Evolutionary conservation across 2,113 vertebrate species (phyloP), one percentile per base, ranked within the genome.

Genomic region (Psettodes erumei): DNA sequence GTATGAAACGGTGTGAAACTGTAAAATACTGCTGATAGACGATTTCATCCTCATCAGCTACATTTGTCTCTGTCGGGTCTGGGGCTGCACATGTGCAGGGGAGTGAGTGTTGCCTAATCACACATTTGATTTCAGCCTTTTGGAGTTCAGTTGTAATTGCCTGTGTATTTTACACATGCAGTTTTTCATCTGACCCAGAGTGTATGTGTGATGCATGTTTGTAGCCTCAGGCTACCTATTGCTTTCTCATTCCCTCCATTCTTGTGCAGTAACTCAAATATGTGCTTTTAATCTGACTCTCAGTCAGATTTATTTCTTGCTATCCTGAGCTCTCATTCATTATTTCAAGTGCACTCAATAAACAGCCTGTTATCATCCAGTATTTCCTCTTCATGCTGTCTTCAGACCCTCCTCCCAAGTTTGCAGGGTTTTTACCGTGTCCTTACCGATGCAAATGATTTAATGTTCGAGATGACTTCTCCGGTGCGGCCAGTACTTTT

Each of bases 71-170:
- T 13, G 23, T 8, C 6, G 54, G 50, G 47, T 35, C 43, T 33
- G 8, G 28, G 51, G 16, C 21, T 69, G 54, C 45, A 54, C 23
- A 13, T 48, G 32, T 53, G 4, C 59, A 54, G n/a, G 5, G 50
- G 35, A 54, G 10, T 6, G 21, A 72, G 42, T 32, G 37, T 67
- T 53, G 45, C 70, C n/a, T 53, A 21, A 71, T 21, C 25, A 9
- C 25, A 43, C 15, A 19, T 30, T 9, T 62, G 33, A 74, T 83
- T 61, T 54, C 54, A 21, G 19, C 6, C 62, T 40, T 50, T 71
- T 21, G 45, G 19, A 54, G 72, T 59, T 45, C 30, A 51, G 27
- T 48, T 71, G 79, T 65, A 76, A 76, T 65, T 58, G 42, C 53
- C 50, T 56, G 61, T 51, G 28, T 45, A 9, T 71, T 79, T 76